Evolutionary conservation across 2,888 invertebrate species (phyloP).

Genomic region (Orchestes rusci): DNA sequence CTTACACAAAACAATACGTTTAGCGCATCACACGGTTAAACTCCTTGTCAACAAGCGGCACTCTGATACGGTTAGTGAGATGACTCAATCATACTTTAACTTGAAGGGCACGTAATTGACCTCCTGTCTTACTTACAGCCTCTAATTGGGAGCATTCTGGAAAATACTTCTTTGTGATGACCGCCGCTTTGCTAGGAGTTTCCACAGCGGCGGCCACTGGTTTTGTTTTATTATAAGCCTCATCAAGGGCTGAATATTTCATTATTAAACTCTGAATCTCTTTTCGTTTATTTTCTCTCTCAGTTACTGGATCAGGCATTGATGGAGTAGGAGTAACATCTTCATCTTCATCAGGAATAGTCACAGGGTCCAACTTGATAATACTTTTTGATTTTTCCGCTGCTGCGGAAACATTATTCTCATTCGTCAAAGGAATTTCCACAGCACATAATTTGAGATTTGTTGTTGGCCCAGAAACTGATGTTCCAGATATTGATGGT

Average conservation of each 20-base stretch:
- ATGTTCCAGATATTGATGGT: constrained; percentile 20
- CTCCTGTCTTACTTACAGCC: constrained; percentile 40
- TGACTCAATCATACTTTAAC: constrained; percentile 21
- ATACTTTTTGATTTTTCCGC: not conserved
- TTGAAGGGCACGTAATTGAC: constrained; percentile 13
- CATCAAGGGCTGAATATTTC: constrained; percentile 75
- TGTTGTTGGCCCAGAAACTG: constrained; percentile 36
- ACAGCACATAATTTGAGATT: constrained; percentile 51
- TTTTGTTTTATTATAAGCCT: constrained; percentile 51
- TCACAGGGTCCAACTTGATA: not conserved
- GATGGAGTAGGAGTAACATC: constrained; percentile 44
- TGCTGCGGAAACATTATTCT: not conserved
- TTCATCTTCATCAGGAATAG: constrained; percentile 37
- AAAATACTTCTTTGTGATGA: constrained; percentile 41
- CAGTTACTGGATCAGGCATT: constrained; percentile 53
- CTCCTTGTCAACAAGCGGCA: constrained; percentile 24
- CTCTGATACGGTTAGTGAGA: constrained; percentile 22
- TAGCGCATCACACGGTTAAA: constrained; percentile 22
- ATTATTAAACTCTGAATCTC: constrained; percentile 76
- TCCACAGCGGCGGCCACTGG: constrained; percentile 40
- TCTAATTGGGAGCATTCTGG: constrained; percentile 33
- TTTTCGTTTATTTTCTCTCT: constrained; percentile 72
- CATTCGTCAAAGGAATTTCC: constrained; percentile 41
- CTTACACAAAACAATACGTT: constrained; percentile 24
- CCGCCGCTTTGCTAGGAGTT: constrained; percentile 33